These are phyloP conservation scores for Cebus imitator DNA, from an alignment of 2,113 vertebrate genomes.

Conservation along the genomic window DNA sequence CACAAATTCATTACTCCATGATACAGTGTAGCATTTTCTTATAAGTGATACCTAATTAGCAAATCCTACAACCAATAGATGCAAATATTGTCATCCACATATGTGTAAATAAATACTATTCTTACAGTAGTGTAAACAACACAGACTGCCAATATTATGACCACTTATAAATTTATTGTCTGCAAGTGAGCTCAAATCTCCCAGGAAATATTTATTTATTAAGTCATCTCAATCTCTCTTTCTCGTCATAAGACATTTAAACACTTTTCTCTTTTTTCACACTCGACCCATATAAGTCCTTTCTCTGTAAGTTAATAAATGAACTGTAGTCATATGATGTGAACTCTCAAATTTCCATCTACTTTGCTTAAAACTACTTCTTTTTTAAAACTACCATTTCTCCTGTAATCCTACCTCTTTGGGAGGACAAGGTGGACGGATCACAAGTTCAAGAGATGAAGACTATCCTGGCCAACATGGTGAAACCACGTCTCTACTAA, in stretches of 20 bases:
- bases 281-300: fast-evolving
- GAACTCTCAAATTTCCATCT: neutral
- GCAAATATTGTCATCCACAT: neutral
- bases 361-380: neutral
- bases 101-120: neutral
- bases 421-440: fast-evolving
- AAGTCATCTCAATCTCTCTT: neutral
- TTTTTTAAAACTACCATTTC: neutral
- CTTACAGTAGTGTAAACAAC: neutral
- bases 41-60: neutral
- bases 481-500: no score
- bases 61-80: neutral
- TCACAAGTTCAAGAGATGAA: no score
- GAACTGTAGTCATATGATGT: neutral
- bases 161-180: neutral
- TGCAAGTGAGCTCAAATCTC: neutral
- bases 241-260: neutral
- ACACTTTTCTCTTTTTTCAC: neutral
- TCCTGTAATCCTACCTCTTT: no score
- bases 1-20: neutral
- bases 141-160: neutral
- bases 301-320: neutral
- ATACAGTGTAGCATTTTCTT: neutral
- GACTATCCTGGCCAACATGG: no score
- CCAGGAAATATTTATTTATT: neutral